Base-by-base conservation (phyloP, 2,113 vertebrate genomes). In the Equus quagga region DNA sequence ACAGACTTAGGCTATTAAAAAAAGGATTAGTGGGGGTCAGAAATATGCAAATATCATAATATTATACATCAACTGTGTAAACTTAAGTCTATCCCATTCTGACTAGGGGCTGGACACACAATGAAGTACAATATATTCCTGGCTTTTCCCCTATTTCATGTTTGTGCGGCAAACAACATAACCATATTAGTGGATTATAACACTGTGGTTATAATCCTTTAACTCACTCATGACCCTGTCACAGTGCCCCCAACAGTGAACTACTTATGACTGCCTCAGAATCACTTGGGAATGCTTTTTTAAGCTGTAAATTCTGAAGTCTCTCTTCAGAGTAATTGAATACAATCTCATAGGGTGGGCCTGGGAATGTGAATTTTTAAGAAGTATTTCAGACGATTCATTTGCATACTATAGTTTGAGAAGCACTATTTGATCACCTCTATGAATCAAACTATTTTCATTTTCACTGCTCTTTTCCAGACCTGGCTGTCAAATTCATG, bases 401-500 rank as follows among this genome's bases (percentile, higher is more conserved):
- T 51, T 92, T 86, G 44, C 5, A 84, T 33, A 62, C 10, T 72
- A 28, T 12, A 64, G 65, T 72, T 81, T 62, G 85, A 94, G 44
- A 80, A 72, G 23, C 19, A 90, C 9, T 84, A 9, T 93, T 84
- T 49, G 21, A 65, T 88, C 28, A 82, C 44, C 41, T 76, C 46
- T 78, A 24, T 92, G 89, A 92, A 72, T 85, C 36, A 93, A 88
- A 95, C 41, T 89, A 23, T 56, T 84, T 93, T 80, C 41, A 60
- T 88, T 72, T 80, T 60, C 14, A 91, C 19, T 62, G 60, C 18
- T 85, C 23, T 36, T 89, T 80, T 70, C 31, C 11, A 95, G 89
- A 91, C 4, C 6, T 51, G 72, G 44, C 9, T 51, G 54, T 41
- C 9, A 18, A 65, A 95, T 41, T 90, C 33, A 19, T n/a, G 89